These are phyloP conservation scores for Mobula hypostoma DNA, from an alignment of 2,113 vertebrate genomes.

Conservation along the genomic window DNA sequence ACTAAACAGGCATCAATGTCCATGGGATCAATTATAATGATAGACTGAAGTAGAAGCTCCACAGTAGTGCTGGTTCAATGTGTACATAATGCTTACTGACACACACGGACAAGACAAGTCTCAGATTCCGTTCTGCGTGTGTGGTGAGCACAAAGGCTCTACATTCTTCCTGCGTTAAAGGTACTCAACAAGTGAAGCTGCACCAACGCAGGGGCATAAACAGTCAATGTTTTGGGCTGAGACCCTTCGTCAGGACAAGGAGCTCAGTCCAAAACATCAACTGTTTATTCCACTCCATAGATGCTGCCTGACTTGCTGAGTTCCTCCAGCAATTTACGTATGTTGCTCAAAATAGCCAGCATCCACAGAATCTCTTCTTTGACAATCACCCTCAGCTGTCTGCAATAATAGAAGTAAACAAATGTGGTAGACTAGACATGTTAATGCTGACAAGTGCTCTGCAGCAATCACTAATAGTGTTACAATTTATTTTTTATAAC, in stretches of 20 bases:
- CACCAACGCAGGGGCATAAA: no score
- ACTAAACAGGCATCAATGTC: not conserved
- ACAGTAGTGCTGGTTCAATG: not conserved
- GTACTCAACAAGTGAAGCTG: no score
- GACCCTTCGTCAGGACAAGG: no score
- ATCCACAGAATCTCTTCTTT: no score
- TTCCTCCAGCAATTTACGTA: no score
- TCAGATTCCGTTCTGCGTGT: not conserved
- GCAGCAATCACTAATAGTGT: not conserved
- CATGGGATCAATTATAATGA: not conserved
- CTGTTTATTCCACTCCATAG: no score
- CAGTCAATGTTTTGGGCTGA: no score
- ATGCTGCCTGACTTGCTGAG: no score
- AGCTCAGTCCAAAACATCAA: no score
- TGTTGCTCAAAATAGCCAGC: no score
- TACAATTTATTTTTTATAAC: constrained; percentile 39
- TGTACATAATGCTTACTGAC: not conserved
- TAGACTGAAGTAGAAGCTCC: not conserved
- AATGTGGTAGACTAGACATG: not conserved
- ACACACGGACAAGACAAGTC: not conserved
- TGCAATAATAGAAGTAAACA: no score
- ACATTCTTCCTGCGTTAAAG: no score
- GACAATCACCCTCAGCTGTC: not conserved
- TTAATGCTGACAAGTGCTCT: not conserved
- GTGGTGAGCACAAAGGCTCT: not conserved